Evolutionary conservation across 2,113 vertebrate species (phyloP), one percentile per base, ranked within the genome.

Genomic region (Nothobranchius furzeri): DNA sequence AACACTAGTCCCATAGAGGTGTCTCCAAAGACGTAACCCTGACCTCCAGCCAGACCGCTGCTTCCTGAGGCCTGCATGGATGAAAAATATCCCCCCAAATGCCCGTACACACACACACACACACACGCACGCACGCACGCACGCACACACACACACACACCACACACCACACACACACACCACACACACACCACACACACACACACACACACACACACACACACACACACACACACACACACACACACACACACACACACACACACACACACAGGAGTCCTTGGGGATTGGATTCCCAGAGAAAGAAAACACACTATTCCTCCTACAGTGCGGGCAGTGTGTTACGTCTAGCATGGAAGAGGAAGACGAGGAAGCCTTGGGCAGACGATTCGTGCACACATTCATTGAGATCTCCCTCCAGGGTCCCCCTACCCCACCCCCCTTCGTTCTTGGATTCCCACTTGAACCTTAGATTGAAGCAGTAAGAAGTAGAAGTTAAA

Each of bases 11-110:
- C 66, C 68, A 78, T 78, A 80, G 79, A 85, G 74, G 75, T 81
- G 86, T 82, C 77, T 78, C 58, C 58, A 30, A 35, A 58, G 61
- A 68, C 17, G 12, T 57, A 15, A 14, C 20, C 59, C 75, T 75
- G 85, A 86, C 90, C 25, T 45, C 71, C 24, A 54, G 85, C 83
- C 90, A 94, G 89, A 91, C 90, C 85, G 43, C 85, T 0, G 3
- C 90, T 95, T 94, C 90, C 93, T 87, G 83, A 93, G 87, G 85
- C 82, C 85, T 82, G 79, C 66, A 71, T 77, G 81, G 91, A 88
- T 84, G 81, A 94, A 94, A 92, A 90, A 93, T 92, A 94, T 91
- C 87, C 87, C 43, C 87, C 78, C 79, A 45, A 30, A 3, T 30
- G 30, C 30, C 30, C 30, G 30, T 17, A 14, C 37, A 48, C 52